Conservation (phyloP, 1,140 invertebrate species). For the Hypothenemus hampei region DNA sequence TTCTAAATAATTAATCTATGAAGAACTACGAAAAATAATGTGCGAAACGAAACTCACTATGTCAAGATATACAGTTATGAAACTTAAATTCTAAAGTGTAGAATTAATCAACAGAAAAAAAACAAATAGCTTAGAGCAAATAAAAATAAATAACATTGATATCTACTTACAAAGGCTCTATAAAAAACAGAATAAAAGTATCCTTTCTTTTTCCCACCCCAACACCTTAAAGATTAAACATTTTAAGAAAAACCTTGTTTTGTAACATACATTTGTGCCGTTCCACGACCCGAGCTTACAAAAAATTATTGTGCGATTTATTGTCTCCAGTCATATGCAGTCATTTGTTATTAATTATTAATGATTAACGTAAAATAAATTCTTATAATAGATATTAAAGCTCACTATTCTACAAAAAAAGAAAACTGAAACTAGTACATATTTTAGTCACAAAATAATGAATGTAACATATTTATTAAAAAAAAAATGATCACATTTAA, state of each 20-base stretch:
- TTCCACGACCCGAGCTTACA: too few relatives aligned
- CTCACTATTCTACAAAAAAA: too few relatives aligned
- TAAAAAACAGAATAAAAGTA: slow-evolving; percentile 34
- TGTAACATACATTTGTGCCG: slow-evolving; percentile 15
- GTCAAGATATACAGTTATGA: background rate
- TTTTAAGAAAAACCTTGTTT: slow-evolving; percentile 22
- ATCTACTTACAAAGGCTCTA: slow-evolving; percentile 28
- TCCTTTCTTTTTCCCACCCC: slow-evolving; percentile 35
- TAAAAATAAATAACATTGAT: slow-evolving; percentile 38
- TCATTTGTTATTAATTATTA: slow-evolving; percentile 7
- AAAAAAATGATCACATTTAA: too few relatives aligned
- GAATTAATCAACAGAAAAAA: slow-evolving; percentile 32
- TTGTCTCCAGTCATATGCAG: background rate
- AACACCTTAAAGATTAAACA: slow-evolving; percentile 42
- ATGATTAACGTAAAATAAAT: background rate
- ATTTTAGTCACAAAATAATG: too few relatives aligned
- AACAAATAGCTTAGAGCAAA: slow-evolving; percentile 30
- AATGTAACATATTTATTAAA: too few relatives aligned
- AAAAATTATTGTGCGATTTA: slow-evolving; percentile 1
- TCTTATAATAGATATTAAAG: too few relatives aligned
- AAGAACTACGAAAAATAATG: too few relatives aligned
- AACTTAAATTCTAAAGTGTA: slow-evolving; percentile 11
- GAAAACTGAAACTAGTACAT: too few relatives aligned
- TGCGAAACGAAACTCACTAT: too few relatives aligned
- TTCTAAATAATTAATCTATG: too few relatives aligned